These are phyloP conservation scores for Hyperopisus bebe DNA, from an alignment of 2,113 vertebrate species.

Conservation along the genomic window DNA sequence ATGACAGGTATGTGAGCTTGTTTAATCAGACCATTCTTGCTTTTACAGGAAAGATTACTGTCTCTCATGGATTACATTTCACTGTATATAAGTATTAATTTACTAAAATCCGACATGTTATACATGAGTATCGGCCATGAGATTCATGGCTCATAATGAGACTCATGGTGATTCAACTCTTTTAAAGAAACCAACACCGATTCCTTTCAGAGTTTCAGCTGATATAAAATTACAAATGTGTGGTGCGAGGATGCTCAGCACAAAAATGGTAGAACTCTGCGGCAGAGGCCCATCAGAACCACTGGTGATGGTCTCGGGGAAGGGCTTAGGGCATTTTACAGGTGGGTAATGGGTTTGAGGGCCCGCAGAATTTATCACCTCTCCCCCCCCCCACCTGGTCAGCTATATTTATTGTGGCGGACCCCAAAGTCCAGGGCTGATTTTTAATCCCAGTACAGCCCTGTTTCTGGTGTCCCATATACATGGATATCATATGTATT, in stretches of 20 bases:
- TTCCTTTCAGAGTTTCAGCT: not conserved
- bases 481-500: not conserved
- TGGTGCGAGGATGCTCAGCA: not conserved
- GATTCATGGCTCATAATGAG: not conserved
- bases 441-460: not conserved
- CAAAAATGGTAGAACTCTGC: not conserved
- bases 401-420: not conserved
- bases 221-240: not conserved
- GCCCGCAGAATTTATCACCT: not conserved
- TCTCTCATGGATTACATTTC: not conserved
- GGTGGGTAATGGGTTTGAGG: not conserved
- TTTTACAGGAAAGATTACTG: not conserved
- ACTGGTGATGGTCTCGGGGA: not conserved
- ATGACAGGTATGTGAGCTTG: not conserved
- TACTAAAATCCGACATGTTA: not conserved
- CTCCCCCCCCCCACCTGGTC: not conserved
- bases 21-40: not conserved
- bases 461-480: not conserved
- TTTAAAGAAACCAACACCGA: not conserved
- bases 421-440: not conserved
- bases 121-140: not conserved
- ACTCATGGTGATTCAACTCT: not conserved
- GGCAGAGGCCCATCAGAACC: not conserved
- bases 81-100: not conserved
- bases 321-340: not conserved